Conservation (phyloP, 2,113 vertebrate genomes). For the Rhinolophus sinicus region DNA sequence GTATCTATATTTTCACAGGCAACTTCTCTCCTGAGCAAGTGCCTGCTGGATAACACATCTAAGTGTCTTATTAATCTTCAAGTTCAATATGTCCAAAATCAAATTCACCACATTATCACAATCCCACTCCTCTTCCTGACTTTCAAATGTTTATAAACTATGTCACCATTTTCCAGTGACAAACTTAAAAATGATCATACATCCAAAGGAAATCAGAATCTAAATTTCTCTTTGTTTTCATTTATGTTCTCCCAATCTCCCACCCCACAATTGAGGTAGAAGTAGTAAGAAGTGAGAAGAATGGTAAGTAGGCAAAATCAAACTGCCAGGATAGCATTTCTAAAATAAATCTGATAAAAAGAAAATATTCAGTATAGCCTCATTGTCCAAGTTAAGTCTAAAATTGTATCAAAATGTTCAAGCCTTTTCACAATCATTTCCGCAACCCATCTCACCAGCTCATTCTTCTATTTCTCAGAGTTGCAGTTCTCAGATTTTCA, state of each 20-base stretch:
- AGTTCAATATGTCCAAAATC: neutral
- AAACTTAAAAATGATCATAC: neutral
- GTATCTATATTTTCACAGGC: neutral
- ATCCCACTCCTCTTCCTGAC: neutral
- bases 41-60: neutral
- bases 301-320: neutral
- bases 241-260: neutral
- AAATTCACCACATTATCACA: neutral
- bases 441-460: neutral
- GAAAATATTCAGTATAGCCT: neutral
- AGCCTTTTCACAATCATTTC: neutral
- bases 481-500: neutral
- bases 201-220: neutral
- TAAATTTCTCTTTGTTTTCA: neutral
- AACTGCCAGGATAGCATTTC: neutral
- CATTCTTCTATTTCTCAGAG: neutral
- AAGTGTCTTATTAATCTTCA: neutral
- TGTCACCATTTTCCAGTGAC: neutral
- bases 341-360: constrained; percentile 16
- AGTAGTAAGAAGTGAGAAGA: neutral
- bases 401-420: constrained; percentile 11
- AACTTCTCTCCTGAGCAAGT: neutral
- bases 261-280: neutral
- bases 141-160: neutral
- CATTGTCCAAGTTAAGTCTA: neutral